A percentile compares a stretch with the other conserved stretches of the same genome.
Evolutionary conservation across 2,888 invertebrate genomes (phyloP).

Genomic region (Tethea ocularis): DNA sequence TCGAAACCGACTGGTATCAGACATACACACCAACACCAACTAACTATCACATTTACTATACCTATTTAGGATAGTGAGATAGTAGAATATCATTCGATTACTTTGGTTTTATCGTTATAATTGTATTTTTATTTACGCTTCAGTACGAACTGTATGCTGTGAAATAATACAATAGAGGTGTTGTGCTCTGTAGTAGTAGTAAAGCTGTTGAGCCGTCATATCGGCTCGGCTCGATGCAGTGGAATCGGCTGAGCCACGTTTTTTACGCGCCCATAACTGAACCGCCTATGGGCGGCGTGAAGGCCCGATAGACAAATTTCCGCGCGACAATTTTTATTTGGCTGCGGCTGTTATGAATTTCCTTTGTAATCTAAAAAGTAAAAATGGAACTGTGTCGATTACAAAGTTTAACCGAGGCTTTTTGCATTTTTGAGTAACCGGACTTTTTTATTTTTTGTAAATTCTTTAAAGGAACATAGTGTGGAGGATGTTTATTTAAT

Average conservation of each 20-base stretch:
- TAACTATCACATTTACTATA: no score
- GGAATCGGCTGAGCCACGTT: slow-evolving; percentile 46
- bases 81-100: no score
- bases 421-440: not conserved
- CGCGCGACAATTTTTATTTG: slow-evolving; percentile 38
- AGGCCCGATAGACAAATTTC: slow-evolving; percentile 50
- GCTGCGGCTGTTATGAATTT: slow-evolving; percentile 29
- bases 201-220: slow-evolving; percentile 52
- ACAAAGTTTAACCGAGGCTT: not conserved
- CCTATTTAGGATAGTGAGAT: no score
- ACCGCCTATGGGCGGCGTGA: slow-evolving; percentile 44
- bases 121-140: not conserved
- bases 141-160: not conserved
- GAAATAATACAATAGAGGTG: not conserved
- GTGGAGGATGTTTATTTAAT: no score
- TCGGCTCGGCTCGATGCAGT: slow-evolving; percentile 43
- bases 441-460: not conserved
- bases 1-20: no score
- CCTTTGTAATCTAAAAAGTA: slow-evolving; percentile 32
- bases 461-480: not conserved
- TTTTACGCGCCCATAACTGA: slow-evolving; percentile 59
- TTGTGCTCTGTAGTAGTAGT: slow-evolving; percentile 12
- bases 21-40: no score
- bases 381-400: slow-evolving; percentile 14
- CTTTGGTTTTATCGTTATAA: not conserved